Percentiles rank a stretch among this genome's conserved stretches.
These are phyloP conservation scores for Atta cephalotes DNA, from an alignment of 1,140 invertebrate genomes.

Conservation along the genomic window DNA sequence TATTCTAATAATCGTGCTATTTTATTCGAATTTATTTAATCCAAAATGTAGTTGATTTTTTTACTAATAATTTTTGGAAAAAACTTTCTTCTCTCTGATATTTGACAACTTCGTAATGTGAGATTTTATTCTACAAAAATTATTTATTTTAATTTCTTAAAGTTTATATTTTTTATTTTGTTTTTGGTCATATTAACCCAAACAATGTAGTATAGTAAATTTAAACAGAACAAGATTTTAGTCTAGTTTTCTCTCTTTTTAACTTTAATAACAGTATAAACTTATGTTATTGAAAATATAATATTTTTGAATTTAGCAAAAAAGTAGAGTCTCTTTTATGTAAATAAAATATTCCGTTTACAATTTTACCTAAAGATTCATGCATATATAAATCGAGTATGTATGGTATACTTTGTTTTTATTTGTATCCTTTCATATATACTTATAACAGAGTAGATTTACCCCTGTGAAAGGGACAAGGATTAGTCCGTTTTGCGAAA, in stretches of 20 bases:
- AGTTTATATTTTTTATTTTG: too few relatives aligned
- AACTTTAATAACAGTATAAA: background rate
- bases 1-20: background rate
- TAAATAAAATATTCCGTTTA: background rate
- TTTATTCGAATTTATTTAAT: too few relatives aligned
- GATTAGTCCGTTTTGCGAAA: slow-evolving; percentile 55
- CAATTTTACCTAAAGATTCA: background rate
- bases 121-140: too few relatives aligned
- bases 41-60: too few relatives aligned
- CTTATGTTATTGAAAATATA: background rate
- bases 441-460: slow-evolving; percentile 14
- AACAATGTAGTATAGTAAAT: too few relatives aligned
- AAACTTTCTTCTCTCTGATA: too few relatives aligned
- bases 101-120: too few relatives aligned
- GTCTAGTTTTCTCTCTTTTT: background rate
- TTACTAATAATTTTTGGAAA: too few relatives aligned
- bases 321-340: background rate
- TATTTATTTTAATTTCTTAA: too few relatives aligned
- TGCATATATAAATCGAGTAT: background rate
- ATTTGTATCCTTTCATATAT: slow-evolving; percentile 27
- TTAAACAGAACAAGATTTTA: too few relatives aligned
- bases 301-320: background rate
- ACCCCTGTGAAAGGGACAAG: slow-evolving; percentile 20
- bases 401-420: slow-evolving; percentile 21
- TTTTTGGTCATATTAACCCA: too few relatives aligned